Evolutionary conservation across 2,113 vertebrate species (phyloP).

Genomic region (Oncorhynchus nerka): DNA sequence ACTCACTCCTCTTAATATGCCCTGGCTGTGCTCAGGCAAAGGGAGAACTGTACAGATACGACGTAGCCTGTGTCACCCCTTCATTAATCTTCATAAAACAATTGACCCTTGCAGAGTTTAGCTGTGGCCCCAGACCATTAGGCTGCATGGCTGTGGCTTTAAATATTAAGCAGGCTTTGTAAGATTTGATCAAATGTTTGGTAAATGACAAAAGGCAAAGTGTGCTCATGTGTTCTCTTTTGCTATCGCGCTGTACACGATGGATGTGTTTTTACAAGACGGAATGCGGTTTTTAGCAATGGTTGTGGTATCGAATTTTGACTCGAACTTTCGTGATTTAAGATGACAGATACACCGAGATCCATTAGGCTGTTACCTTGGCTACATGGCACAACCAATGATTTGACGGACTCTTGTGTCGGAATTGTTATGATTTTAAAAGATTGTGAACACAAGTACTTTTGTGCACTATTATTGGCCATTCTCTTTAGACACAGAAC

Average conservation of each 20-base stretch:
- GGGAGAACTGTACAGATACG: constrained; percentile 61
- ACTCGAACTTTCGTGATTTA: constrained; percentile 57
- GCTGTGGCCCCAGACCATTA: constrained; percentile 68
- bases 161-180: constrained; percentile 76
- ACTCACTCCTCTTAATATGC: constrained; percentile 67
- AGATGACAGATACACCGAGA: constrained; percentile 39
- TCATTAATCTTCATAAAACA: constrained; percentile 77
- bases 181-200: constrained; percentile 76
- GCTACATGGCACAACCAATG: constrained; percentile 10
- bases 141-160: constrained; percentile 66
- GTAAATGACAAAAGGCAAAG: constrained; percentile 62
- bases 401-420: constrained; percentile 24
- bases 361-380: constrained; percentile 20
- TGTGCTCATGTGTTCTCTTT: constrained; percentile 30
- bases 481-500: neutral
- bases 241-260: constrained; percentile 59
- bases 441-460: neutral
- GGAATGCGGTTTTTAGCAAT: constrained; percentile 66
- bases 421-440: constrained; percentile 29
- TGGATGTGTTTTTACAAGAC: constrained; percentile 65
- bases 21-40: constrained; percentile 50
- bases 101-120: constrained; percentile 76
- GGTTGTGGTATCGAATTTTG: constrained; percentile 51
- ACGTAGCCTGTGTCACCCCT: constrained; percentile 63
- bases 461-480: constrained; percentile 21